Percentiles rank a stretch among this genome's conserved stretches.
Evolutionary conservation across 2,113 vertebrate genomes (phyloP).

Genomic region (Colossoma macropomum): DNA sequence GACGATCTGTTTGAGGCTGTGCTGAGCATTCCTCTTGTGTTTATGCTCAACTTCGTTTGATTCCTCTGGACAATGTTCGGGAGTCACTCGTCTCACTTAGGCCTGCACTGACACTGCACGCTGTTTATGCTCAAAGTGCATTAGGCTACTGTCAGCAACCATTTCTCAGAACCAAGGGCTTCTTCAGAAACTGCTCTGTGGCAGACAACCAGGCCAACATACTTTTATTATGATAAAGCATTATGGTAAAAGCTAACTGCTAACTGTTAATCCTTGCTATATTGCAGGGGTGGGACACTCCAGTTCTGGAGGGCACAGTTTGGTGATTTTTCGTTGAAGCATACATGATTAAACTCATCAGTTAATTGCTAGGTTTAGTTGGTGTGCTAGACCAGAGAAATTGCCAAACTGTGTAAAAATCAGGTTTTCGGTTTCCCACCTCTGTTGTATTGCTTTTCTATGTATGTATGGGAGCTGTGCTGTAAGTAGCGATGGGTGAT

Average conservation of each 20-base stretch:
- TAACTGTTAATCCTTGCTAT: not conserved
- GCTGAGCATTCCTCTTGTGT: slow-evolving; percentile 34
- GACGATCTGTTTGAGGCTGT: slow-evolving; percentile 13
- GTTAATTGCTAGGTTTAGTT: no score
- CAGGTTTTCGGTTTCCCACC: no score
- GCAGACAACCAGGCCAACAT: not conserved
- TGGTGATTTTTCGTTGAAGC: no score
- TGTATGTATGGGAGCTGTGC: no score
- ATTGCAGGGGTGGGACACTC: no score
- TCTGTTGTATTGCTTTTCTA: no score
- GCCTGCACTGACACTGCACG: not conserved
- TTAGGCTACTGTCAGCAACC: slow-evolving; percentile 4
- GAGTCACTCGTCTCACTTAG: slow-evolving; percentile 1
- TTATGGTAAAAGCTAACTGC: not conserved
- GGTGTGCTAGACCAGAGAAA: no score
- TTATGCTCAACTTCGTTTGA: slow-evolving; percentile 35
- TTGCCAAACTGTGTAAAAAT: no score
- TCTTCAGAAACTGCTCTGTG: slow-evolving; percentile 1
- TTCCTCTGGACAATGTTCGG: slow-evolving; percentile 3
- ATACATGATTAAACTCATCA: no score
- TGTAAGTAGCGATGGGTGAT: no score
- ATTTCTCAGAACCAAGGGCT: slow-evolving; percentile 15
- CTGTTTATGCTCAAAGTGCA: slow-evolving; percentile 26
- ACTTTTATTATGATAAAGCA: slow-evolving; percentile 5
- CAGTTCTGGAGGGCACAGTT: no score